phyloP scores from a whole-genome alignment of 2,797 vertebrate species.

The Squalus acanthias region DNA sequence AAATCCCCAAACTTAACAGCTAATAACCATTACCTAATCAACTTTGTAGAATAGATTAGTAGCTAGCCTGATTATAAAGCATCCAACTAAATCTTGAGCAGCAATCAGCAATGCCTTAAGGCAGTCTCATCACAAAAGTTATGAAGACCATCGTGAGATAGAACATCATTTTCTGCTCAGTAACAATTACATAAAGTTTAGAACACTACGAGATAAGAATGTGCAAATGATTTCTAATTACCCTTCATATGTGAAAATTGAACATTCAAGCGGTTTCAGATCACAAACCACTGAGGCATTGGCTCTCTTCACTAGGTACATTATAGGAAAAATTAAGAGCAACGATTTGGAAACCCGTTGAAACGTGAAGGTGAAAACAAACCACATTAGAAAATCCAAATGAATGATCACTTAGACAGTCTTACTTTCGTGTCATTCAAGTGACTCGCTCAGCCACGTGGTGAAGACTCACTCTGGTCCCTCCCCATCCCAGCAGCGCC shows the following conservation, averaged over 20 bases:
- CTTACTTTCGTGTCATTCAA: neutral
- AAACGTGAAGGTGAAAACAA: too few species aligned
- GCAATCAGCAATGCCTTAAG: conserved; percentile 3
- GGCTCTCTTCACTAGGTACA: neutral
- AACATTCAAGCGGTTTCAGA: too few species aligned
- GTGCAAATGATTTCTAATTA: too few species aligned
- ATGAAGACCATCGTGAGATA: conserved; percentile 30
- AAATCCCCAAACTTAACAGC: neutral
- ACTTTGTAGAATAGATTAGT: neutral
- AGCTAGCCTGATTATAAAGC: neutral
- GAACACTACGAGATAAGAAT: too few species aligned
- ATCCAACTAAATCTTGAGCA: neutral
- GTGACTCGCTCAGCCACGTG: neutral
- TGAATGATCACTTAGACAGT: neutral
- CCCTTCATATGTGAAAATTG: too few species aligned
- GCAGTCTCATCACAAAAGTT: conserved; percentile 23
- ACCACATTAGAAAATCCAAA: neutral
- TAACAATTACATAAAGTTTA: too few species aligned
- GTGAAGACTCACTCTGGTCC: neutral
- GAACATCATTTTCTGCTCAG: neutral
- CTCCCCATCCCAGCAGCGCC: neutral
- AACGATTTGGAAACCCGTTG: too few species aligned
- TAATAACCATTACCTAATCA: neutral
- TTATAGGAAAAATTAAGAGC: too few species aligned
- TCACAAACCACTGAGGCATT: too few species aligned